Conservation (phyloP, 1,140 invertebrate genomes). For the Mycetomoellerius zeteki region DNA sequence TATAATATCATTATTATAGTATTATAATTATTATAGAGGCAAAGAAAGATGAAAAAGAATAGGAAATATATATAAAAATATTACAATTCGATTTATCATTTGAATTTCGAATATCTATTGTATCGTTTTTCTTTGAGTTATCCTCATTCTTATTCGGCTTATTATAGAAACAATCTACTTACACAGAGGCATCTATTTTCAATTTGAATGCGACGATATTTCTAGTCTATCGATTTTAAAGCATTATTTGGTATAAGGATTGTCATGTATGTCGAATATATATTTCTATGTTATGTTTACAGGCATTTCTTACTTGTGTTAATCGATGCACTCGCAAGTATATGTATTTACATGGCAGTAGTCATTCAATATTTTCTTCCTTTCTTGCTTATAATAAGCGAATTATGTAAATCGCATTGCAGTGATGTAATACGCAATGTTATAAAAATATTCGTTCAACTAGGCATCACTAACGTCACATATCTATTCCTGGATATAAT, state of each 20-base stretch:
- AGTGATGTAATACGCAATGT: not conserved
- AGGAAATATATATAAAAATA: not conserved
- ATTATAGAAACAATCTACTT: not conserved
- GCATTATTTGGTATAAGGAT: not conserved
- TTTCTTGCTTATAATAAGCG: not conserved
- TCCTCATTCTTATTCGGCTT: not conserved
- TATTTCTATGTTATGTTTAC: not conserved
- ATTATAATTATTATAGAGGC: conserved; percentile 30
- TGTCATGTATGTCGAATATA: not conserved
- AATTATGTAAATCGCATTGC: not conserved
- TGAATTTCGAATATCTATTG: not conserved
- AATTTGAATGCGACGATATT: not conserved
- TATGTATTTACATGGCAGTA: not conserved
- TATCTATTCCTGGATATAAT: conserved; percentile 2
- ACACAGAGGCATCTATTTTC: not conserved
- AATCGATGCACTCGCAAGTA: not conserved
- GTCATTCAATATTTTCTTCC: conserved; percentile 10
- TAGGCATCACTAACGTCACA: not conserved
- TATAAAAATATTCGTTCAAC: conserved; percentile 6
- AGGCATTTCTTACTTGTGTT: not conserved
- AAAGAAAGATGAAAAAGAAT: not conserved
- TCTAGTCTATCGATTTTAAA: not conserved
- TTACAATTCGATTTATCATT: not conserved
- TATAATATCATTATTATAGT: not conserved
- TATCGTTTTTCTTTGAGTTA: not conserved